Evolutionary conservation across 2,888 invertebrate genomes (phyloP), one percentile per base, ranked within the genome.

Genomic region (Sarcophaga subvicina): DNA sequence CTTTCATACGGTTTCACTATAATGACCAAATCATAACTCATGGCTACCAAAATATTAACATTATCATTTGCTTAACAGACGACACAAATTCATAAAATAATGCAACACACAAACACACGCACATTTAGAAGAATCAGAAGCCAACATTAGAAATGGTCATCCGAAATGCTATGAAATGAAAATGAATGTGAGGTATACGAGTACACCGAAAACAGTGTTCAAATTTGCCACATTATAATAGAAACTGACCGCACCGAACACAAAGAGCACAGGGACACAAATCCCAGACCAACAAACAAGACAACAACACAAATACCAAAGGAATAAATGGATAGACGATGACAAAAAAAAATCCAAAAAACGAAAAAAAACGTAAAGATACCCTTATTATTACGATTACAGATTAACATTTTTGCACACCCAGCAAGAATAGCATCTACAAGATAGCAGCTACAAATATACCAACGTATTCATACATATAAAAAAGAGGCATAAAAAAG

Each of bases 341-440:
- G 91, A 91, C 92, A 92, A 91, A 92, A 67, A 59, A 66, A 63
- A 70, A 59, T 27, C 47, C 49, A 20, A 11, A 62, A 54, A 45
- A n/a, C 60, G 63, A 76, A 80, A 77, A 25, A 67, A 76, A 81
- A 77, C 90, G 91, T 91, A 91, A 90, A 91, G 91, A 91, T 92
- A 92, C 92, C 92, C 92, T 92, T 91, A 92, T 92, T 92, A 78
- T 71, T 67, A 54, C 49, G 62, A 60, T 37, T 17, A 91, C 91
- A 90, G 90, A 89, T 89, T 88, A 89, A 90, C 91, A 89, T 88
- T 89, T 88, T 87, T 82, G 83, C 85, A 84, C 83, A 85, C 59
- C 78, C 76, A 83, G 79, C 82, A 86, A 86, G 75, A 84, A 77
- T 77, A 67, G 1, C 8, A 10, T 54, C 22, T 64, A 69, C 66